These are phyloP conservation scores for Lepidurus apus DNA, from an alignment of 1,140 invertebrate species.

Conservation along the genomic window DNA sequence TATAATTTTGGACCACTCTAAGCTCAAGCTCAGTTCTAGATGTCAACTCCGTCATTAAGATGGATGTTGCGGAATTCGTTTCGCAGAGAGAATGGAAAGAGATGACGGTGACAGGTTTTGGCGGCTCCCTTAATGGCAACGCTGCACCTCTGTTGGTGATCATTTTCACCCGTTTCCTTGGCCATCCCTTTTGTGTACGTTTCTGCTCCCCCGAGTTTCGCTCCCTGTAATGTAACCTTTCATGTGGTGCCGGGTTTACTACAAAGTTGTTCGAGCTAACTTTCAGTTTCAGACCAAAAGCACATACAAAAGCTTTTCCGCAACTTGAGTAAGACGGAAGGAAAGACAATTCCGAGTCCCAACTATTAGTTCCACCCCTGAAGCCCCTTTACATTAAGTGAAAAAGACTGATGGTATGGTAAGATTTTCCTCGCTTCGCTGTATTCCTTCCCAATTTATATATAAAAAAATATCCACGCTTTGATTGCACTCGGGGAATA, in stretches of 20 bases:
- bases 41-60: too few species aligned
- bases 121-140: background rate
- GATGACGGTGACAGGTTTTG: background rate
- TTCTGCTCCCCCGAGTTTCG: background rate
- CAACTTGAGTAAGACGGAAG: background rate
- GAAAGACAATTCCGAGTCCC: background rate
- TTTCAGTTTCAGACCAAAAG: background rate
- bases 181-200: background rate
- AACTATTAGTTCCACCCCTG: background rate
- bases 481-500: too few species aligned
- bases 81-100: background rate
- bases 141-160: background rate
- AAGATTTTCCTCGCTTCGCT: too few species aligned
- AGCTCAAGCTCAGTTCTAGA: too few species aligned
- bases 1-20: too few species aligned
- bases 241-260: background rate
- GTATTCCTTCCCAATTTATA: too few species aligned
- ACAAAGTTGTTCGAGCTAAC: background rate
- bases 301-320: background rate
- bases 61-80: too few species aligned
- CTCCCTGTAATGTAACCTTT: background rate
- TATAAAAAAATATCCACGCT: too few species aligned
- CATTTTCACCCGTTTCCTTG: background rate
- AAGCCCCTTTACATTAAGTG: background rate
- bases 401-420: background rate